Evolutionary conservation across 2,888 invertebrate species (phyloP), one percentile per base, ranked within the genome.

Genomic region (Tipula vernalis): DNA sequence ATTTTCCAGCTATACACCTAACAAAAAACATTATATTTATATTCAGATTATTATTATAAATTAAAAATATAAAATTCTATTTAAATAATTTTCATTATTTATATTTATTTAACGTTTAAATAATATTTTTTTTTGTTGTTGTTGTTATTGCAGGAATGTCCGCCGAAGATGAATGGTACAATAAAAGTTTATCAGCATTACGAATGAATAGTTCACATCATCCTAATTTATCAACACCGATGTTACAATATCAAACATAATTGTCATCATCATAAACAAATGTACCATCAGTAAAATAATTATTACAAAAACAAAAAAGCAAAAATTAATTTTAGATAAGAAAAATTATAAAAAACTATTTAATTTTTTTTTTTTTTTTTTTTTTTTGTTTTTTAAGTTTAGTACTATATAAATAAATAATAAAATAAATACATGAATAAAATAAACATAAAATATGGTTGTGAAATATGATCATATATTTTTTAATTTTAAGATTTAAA

Each of bases 241-340:
- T 99, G 97, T 93, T 99, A 89, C 98, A 98, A 91, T 99, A 99
- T 93, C 98, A 99, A 93, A 97, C 97, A 96, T 97, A 97, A 97
- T 96, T 94, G 92, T 92, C 91, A 89, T 91, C 90, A 51, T 28
- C 90, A 51, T 28, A 87, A 15, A 39, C 28, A 71, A 28, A 28
- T 57, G 0, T 51, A 71, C 28, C 10, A 51, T 71, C 28, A 71
- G 71, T 71, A 71, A 71, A 71, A 28, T 71, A 71, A 71, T 71
- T 71, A 28, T 10, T 10, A 15, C 8, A 71, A 71, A 10, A 28
- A 71, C 28, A n/a, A 51, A 51, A 51, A 51, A 51, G n/a, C 6
- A n/a, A 51, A n/a, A n/a, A 51, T 51, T 71, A 71, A 71, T 51
- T 71, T 71, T 71, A 71, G 71, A 71, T 71, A 71, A 71, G 71